Evolutionary conservation across 2,888 invertebrate species (phyloP).

Genomic region (Drosophila monieri): DNA sequence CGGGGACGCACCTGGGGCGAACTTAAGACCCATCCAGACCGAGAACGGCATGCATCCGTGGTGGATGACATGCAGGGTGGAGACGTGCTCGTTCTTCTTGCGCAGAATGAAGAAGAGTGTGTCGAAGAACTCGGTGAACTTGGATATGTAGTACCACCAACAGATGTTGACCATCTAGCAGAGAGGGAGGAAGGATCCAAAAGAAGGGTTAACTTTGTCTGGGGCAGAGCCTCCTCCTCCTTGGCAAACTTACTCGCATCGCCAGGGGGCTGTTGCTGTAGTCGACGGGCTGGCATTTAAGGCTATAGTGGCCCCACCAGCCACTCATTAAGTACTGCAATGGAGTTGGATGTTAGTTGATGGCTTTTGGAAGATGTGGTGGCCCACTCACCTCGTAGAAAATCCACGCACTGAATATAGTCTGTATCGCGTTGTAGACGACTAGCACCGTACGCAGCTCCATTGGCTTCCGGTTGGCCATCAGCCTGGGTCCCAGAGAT

Average conservation of each 20-base stretch:
- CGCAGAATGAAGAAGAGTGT: conserved; percentile 98
- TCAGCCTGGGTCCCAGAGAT: conserved; percentile 92
- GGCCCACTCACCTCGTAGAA: conserved; percentile 92
- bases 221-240: not conserved
- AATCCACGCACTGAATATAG: conserved; percentile 94
- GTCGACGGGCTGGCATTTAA: conserved; percentile 94
- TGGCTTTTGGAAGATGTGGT: fast-evolving
- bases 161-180: conserved; percentile 94
- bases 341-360: fast-evolving
- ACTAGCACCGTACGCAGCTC: conserved; percentile 91
- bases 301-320: conserved; percentile 92
- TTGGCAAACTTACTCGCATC: conserved; percentile 86
- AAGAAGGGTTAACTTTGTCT: not conserved
- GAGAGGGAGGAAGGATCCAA: conserved; percentile 50
- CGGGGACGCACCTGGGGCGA: conserved; percentile 91
- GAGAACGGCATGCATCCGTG: conserved; percentile 99
- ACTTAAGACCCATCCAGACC: conserved; percentile 97
- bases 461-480: conserved; percentile 95
- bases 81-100: conserved; percentile 97
- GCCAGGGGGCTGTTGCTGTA: conserved; percentile 90
- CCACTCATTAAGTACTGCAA: conserved; percentile 87
- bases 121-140: conserved; percentile 98
- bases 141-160: conserved; percentile 99
- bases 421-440: conserved; percentile 95
- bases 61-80: conserved; percentile 97